Base-by-base conservation (phyloP, 2,888 invertebrate species). In the Drosophila subquinaria region DNA sequence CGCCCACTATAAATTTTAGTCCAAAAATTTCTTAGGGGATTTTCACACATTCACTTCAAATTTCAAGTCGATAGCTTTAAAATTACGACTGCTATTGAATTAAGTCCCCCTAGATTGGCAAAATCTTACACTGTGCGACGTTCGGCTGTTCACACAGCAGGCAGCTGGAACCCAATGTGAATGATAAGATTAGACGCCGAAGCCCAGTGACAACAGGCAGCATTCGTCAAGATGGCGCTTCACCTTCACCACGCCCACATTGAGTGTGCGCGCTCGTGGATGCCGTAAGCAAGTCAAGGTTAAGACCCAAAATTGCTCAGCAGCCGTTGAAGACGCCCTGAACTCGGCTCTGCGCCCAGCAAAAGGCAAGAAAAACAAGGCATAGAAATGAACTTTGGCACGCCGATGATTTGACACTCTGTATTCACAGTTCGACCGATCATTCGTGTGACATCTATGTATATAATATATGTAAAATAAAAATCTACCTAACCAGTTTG, bases 141-240 rank as follows among this genome's bases (percentile, higher is more conserved):
- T 62, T 71, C 50, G 57, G 51, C 36, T 62, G 15, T 62, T 43
- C 36, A 72, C 57, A 71, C 60, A 77, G 70, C 53, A 63, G 61
- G 69, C 64, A 52, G 63, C 56, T 69, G 64, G 67, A 66, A 38
- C 60, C 73, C 66, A 73, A 67, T 84, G 82, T 78, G 85, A 73
- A 78, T 80, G 86, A 88, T 88, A 82, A 86, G 85, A 89, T 86
- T 88, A 82, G 88, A 82, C 61, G 74, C 76, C 69, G 71, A 79
- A 74, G 73, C 69, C 69, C 87, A 85, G 84, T 89, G 88, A 89
- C 89, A 85, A 84, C 88, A 87, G 82, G 88, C 83, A 69, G 81
- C 72, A 77, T 77, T 78, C 79, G 77, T 79, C 79, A 83, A 81
- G 82, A 89, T 83, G 83, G 81, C 87, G 88, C 69, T 77, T 53